Base-by-base conservation (phyloP, 2,797 vertebrate species). In the Sebastes taczanowskii region DNA sequence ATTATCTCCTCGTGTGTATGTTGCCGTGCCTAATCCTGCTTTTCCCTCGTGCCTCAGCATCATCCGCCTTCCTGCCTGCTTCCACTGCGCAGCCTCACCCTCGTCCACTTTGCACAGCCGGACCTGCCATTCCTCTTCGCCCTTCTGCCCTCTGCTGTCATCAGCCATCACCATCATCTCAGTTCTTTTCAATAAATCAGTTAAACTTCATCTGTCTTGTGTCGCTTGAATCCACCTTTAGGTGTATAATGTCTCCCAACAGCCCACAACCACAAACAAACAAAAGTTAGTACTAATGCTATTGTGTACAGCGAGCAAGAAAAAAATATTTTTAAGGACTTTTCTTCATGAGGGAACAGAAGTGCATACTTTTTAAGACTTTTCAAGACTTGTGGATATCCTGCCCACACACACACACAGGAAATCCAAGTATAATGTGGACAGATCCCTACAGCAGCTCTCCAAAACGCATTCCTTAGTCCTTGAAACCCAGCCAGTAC, bases 401-500 rank as follows among this genome's bases (percentile, higher is more conserved):
- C 38, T 34, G 7, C 25, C 22, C 29, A 75, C 13, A 59, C 30
- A 62, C 32, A 66, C 7, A 16, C 29, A 63, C 14, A 61, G 34
- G 18, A 63, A 77, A 23, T 55, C 35, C 16, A 23, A 32, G 20
- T 52, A 72, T 66, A 72, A 6, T 3, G 29, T 23, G 46, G 62
- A 74, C 58, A 63, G 52, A 73, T 55, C 63, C 62, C 56, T 71
- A 73, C 52, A 72, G 68, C 38, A 56, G 34, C 64, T 81, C 78
- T 71, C 67, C 13, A 74, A 69, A 82, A 71, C 0, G 3, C 10
- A 0, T 56, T 77, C 29, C 22, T 80, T 7, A 13, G 53, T 80
- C 63, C 42, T 61, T 86, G 87, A 88, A 91, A 78, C 25, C 5
- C 11, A 32, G 77, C 86, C 81, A 84, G 66, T 7, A 6, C 66